Base-by-base conservation (phyloP, 2,797 vertebrate genomes). In the Streptopelia turtur region DNA sequence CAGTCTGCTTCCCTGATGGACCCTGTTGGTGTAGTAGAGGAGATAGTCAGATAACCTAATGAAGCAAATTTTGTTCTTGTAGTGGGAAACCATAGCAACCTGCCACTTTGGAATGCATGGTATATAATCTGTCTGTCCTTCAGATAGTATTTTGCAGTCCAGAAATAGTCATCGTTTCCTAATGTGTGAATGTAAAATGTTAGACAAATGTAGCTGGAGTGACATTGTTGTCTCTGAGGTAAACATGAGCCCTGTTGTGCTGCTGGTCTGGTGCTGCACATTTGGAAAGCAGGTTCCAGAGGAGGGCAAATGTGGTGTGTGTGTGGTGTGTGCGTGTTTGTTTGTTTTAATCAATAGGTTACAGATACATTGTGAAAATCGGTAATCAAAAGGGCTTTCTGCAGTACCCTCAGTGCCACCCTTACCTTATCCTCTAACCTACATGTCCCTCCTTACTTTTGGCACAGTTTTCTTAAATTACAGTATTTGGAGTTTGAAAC, bases 51-150 rank as follows among this genome's bases (percentile, higher is more conserved):
- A 93, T 94, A 95, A 88, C 75, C 93, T 94, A 91, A 96, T 91
- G 94, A 95, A 22, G 57, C 64, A 31, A 91, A 91, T 95, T 93
- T 83, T 96, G 25, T 93, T 96, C 91, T 96, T 97, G 91, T 92
- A 56, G 77, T 87, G 57, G 33, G 97, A 97, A 98, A 97, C 97
- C 97, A 97, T 98, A 96, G 97, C 96, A 98, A 97, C 97, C 94
- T 93, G 76, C 79, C 83, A 91, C 87, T 97, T 96, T 82, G 83
- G 87, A 88, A 96, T 94, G 83, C 96, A 93, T 63, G 47, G 90
- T 94, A 83, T 97, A 71, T 96, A 97, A 97, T 97, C 96, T 97
- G 31, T 96, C 92, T 97, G 96, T 97, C 96, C 94, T 97, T 97
- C 93, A 95, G 94, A 90, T 90, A 94, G 88, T 87, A 84, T 96